Evolutionary conservation across 2,797 vertebrate species (phyloP).

Genomic region (Coreius guichenoti): DNA sequence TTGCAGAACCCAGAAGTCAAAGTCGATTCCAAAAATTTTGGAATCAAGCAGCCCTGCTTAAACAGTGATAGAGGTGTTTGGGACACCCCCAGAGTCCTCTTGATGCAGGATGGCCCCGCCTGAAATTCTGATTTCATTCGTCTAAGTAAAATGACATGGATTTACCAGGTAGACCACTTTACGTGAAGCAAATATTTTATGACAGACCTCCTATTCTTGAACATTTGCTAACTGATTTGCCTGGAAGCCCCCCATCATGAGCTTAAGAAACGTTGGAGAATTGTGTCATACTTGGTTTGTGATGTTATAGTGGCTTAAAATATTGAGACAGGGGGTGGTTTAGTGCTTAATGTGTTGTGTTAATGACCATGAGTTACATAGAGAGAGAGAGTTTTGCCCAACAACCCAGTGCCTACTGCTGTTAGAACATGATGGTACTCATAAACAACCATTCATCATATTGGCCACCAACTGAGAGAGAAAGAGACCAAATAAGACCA

Average conservation of each 20-base stretch:
- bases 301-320: conserved; percentile 13
- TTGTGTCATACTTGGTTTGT: conserved; percentile 24
- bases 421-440: conserved; percentile 23
- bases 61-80: too few relatives aligned
- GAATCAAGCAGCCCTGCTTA: too few relatives aligned
- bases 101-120: too few relatives aligned
- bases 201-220: background rate
- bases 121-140: background rate
- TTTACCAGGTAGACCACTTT: background rate
- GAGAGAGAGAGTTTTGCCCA: conserved; percentile 29
- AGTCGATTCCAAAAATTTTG: background rate
- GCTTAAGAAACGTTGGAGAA: background rate
- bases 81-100: background rate
- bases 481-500: conserved; percentile 7
- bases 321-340: conserved; percentile 3
- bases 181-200: background rate
- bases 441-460: conserved; percentile 47
- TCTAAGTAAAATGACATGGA: background rate
- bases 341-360: conserved; percentile 27
- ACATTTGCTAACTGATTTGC: background rate
- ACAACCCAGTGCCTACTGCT: conserved; percentile 19
- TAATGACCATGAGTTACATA: conserved; percentile 39
- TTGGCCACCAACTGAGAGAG: conserved; percentile 3
- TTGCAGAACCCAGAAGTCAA: background rate
- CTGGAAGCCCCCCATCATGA: background rate